Base-by-base conservation (phyloP, 2,888 invertebrate genomes). In the Alitta virens region DNA sequence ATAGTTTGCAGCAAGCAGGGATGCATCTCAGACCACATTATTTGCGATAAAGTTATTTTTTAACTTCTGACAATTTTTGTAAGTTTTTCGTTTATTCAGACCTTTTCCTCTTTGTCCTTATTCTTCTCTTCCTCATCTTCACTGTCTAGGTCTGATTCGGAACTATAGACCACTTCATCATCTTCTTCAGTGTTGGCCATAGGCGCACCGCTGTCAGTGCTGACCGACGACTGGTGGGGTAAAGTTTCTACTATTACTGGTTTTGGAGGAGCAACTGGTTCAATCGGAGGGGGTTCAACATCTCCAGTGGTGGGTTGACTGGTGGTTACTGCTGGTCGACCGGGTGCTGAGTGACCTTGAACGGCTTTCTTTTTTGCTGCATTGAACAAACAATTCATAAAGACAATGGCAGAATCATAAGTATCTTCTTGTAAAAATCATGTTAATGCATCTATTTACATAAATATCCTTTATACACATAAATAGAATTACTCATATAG, bases 121-220 rank as follows among this genome's bases (percentile, higher is more conserved):
- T 74, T 74, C 60, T 77, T 76, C 54, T 78, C 78, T 52, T 75
- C 76, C 18, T 84, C 85, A 62, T 84, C 84, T 25, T 80, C 82
- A 43, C 84, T 85, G 52, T 85, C 85, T 42, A 50, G 33, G 23
- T 74, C 79, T 12, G 75, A 75, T 60, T 76, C 78, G 42, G 75
- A 74, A 58, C 75, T 60, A 42, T 27, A 25, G 42, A 53, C 60
- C 12, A 51, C 62, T 14, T 60, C 62, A 25, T 66, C 68, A 5
- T 16, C 52, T 7, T 46, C 50, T 49, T 59, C 50, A 25, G 27
- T 59, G 16, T 16, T 23, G 21, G 26, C 18, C 24, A 38, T 38
- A 18, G 26, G 26, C 26, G 27, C 58, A 9, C 25, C 50, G 1
- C 57, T 27, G 27, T 54, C 54, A 2, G 21, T 25, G 21, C 49